Evolutionary conservation across 2,888 invertebrate genomes (phyloP).

Genomic region (Melanargia galathea): DNA sequence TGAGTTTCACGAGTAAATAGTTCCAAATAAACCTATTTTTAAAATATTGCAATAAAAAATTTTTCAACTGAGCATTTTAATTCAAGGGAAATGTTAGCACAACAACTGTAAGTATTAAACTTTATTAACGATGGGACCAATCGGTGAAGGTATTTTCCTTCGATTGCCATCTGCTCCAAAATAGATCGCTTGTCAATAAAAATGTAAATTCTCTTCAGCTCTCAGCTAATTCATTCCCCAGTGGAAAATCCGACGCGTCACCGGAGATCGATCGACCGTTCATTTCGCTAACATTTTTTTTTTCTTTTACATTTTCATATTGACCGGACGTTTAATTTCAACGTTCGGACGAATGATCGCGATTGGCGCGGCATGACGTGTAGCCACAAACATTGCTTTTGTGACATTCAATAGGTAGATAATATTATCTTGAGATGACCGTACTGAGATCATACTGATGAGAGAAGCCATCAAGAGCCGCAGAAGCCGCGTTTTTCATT

Average conservation of each 20-base stretch:
- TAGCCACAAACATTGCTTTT: background rate
- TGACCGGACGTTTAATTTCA: conserved; percentile 64
- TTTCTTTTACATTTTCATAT: conserved; percentile 69
- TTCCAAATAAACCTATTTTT: too few relatives aligned
- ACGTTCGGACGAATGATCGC: conserved; percentile 47
- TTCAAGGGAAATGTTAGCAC: background rate
- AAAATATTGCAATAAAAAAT: background rate
- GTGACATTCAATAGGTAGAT: background rate
- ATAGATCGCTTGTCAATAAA: conserved; percentile 82
- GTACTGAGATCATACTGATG: too few relatives aligned
- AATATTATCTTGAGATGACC: background rate
- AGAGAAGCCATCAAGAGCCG: too few relatives aligned
- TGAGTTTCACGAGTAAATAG: too few relatives aligned
- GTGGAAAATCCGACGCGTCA: conserved; percentile 79
- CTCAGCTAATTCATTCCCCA: conserved; percentile 80
- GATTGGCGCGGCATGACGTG: conserved; percentile 38
- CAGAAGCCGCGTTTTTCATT: too few relatives aligned
- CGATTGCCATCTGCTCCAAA: conserved; percentile 73
- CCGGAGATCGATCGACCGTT: conserved; percentile 79
- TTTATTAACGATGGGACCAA: conserved; percentile 19
- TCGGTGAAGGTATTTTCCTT: conserved; percentile 51
- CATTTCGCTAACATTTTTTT: conserved; percentile 67
- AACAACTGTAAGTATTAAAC: background rate
- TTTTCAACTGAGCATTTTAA: background rate
- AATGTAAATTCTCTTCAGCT: conserved; percentile 80